Percentiles rank a stretch among this genome's conserved stretches.
Conservation (phyloP, 2,888 invertebrate genomes). For the Lasioglossum zephyrum region DNA sequence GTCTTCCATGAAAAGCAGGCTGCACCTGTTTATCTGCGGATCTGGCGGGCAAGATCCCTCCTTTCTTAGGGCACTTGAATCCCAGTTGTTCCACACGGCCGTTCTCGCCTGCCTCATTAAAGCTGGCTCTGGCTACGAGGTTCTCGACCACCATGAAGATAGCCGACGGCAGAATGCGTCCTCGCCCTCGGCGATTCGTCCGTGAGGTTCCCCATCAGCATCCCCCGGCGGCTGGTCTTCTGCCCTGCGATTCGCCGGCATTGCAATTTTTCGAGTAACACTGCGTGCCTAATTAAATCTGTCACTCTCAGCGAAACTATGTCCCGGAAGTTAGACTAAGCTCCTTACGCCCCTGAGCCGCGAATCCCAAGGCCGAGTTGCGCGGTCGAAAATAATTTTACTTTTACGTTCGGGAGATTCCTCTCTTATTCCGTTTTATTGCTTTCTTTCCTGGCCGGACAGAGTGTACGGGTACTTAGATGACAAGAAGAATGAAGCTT, state of each 20-base stretch:
- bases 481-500: slow-evolving; percentile 8
- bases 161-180: slow-evolving; percentile 38
- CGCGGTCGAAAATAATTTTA: slow-evolving; percentile 46
- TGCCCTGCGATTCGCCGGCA: slow-evolving; percentile 41
- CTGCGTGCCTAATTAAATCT: slow-evolving; percentile 69
- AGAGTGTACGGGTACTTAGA: neutral
- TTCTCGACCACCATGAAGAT: slow-evolving; percentile 29
- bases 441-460: neutral
- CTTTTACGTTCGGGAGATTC: neutral
- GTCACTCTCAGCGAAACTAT: slow-evolving; percentile 51
- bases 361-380: slow-evolving; percentile 15
- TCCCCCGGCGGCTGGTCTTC: slow-evolving; percentile 22
- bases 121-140: slow-evolving; percentile 48
- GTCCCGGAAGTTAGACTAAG: slow-evolving; percentile 48
- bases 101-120: slow-evolving; percentile 67
- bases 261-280: slow-evolving; percentile 67
- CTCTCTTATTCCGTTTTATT: slow-evolving; percentile 4
- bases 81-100: slow-evolving; percentile 60
- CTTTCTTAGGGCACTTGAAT: slow-evolving; percentile 57
- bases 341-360: slow-evolving; percentile 41
- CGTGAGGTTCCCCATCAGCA: slow-evolving; percentile 45
- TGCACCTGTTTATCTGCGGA: slow-evolving; percentile 53
- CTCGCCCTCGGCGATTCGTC: slow-evolving; percentile 44
- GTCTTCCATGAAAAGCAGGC: slow-evolving; percentile 30
- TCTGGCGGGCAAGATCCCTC: slow-evolving; percentile 55